Evolutionary conservation across 2,113 vertebrate genomes (phyloP).

Genomic region (Mirza zaza): DNA sequence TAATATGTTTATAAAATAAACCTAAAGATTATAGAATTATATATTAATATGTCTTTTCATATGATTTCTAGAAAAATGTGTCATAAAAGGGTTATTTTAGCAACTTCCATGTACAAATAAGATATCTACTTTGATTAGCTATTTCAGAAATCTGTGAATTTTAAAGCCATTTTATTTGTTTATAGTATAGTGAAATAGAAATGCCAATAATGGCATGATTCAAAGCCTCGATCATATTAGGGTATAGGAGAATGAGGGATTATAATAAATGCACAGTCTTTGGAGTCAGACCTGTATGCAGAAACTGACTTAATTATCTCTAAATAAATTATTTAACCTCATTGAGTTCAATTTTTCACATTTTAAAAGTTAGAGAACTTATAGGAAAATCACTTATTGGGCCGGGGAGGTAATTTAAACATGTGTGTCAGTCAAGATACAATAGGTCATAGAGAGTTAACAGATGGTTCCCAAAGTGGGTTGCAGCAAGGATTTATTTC

Average conservation of each 20-base stretch:
- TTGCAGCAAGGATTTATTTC: neutral
- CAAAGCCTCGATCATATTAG: neutral
- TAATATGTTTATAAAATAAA: slow-evolving; percentile 61
- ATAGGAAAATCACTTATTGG: neutral
- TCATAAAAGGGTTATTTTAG: neutral
- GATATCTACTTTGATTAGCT: slow-evolving; percentile 7
- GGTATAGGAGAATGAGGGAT: neutral
- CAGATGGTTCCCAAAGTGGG: neutral
- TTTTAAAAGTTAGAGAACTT: slow-evolving; percentile 39
- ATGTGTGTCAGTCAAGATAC: neutral
- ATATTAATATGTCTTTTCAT: neutral
- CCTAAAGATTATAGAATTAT: neutral
- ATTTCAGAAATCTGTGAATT: slow-evolving; percentile 35
- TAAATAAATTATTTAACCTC: neutral
- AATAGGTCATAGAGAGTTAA: neutral
- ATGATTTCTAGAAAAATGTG: slow-evolving; percentile 25
- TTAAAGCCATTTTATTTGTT: slow-evolving; percentile 19
- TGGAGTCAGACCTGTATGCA: neutral
- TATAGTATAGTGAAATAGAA: neutral
- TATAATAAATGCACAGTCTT: neutral
- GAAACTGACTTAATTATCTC: neutral
- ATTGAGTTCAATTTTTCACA: neutral
- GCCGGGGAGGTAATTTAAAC: neutral
- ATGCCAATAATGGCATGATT: neutral
- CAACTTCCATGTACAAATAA: neutral